Evolutionary conservation across 2,888 invertebrate genomes (phyloP).

Genomic region (Romanomermis culicivorax): DNA sequence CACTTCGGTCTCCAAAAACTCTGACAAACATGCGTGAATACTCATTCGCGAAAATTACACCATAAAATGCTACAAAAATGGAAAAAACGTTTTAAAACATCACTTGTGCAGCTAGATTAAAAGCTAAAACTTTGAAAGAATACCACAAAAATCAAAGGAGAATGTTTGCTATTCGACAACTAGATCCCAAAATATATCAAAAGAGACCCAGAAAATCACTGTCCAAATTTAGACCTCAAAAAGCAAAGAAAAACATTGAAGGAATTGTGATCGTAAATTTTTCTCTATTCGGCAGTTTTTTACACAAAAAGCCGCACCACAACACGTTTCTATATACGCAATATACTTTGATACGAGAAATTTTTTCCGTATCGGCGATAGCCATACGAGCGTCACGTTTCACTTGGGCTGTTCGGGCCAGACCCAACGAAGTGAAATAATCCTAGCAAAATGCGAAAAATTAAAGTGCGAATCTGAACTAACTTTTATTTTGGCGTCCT

Average conservation of each 20-base stretch:
- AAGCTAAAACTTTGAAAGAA: no score
- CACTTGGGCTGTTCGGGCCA: conserved; percentile 82
- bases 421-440: conserved; percentile 74
- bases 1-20: not conserved
- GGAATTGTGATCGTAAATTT: conserved; percentile 61
- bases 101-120: no score
- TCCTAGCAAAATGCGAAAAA: conserved; percentile 39
- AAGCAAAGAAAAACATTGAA: not conserved
- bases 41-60: no score
- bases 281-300: no score
- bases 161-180: not conserved
- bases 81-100: no score
- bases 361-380: conserved; percentile 58
- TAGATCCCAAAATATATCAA: not conserved
- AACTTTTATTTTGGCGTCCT: conserved; percentile 63
- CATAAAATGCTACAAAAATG: no score
- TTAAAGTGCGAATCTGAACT: not conserved
- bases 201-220: not conserved
- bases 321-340: not conserved
- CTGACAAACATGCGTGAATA: no score
- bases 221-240: not conserved
- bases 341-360: not conserved
- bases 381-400: conserved; percentile 87
- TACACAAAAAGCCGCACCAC: not conserved
- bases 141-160: no score